These are phyloP conservation scores for Orthonyx spaldingii DNA, from an alignment of 2,113 vertebrate species.

Conservation along the genomic window DNA sequence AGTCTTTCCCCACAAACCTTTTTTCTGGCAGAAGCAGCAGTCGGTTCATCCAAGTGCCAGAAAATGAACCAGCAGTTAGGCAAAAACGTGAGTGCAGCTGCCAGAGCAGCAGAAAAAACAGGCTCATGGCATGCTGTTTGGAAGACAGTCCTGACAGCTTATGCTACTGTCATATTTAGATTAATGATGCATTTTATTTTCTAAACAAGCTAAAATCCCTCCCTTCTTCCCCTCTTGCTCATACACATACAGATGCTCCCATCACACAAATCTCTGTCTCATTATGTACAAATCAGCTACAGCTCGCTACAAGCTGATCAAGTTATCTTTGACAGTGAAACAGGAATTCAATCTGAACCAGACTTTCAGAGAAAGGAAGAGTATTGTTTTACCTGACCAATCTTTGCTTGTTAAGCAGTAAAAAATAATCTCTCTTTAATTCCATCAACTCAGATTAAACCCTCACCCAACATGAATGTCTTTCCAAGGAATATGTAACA, in stretches of 20 bases:
- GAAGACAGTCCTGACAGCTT: not conserved
- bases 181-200: conserved; percentile 45
- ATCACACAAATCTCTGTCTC: not conserved
- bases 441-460: not conserved
- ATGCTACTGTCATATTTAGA: conserved; percentile 22
- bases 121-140: not conserved
- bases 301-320: not conserved
- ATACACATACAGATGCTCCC: not conserved
- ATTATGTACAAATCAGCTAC: not conserved
- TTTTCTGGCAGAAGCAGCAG: not conserved
- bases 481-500: not conserved
- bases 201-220: conserved; percentile 2
- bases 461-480: not conserved
- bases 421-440: not conserved
- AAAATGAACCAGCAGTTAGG: not conserved
- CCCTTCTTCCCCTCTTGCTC: not conserved
- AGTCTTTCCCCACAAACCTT: not conserved
- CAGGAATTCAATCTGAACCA: not conserved
- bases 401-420: not conserved
- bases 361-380: not conserved
- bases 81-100: not conserved
- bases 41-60: not conserved
- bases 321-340: not conserved
- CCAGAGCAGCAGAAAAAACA: not conserved
- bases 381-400: not conserved